Conservation (phyloP, 1,140 invertebrate genomes). For the Caerostris extrusa region DNA sequence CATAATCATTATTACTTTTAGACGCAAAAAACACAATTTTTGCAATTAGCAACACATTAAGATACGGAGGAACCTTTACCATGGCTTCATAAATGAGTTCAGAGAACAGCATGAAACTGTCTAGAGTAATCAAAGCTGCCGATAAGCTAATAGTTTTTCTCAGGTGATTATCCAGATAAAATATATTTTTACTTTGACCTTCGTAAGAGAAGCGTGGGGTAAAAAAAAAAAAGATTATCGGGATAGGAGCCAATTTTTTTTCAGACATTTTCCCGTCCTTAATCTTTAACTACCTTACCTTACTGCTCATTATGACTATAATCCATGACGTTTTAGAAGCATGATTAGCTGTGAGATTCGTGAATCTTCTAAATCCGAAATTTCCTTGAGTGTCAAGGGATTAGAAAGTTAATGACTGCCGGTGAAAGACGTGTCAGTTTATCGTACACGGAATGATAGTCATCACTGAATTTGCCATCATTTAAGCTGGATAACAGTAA, state of each 20-base stretch:
- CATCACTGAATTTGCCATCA: slow-evolving; percentile 42
- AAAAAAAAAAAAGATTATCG: slow-evolving; percentile 14
- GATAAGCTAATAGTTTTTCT: slow-evolving; percentile 43
- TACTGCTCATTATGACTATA: slow-evolving; percentile 54
- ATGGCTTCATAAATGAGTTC: neutral
- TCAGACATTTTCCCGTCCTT: neutral
- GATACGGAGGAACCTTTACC: neutral
- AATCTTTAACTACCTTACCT: slow-evolving; percentile 51
- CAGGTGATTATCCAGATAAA: slow-evolving; percentile 1
- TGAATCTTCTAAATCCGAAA: slow-evolving; percentile 26
- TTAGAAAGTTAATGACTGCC: slow-evolving; percentile 57
- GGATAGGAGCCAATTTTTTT: slow-evolving; percentile 29
- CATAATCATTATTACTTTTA: neutral
- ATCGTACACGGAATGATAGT: slow-evolving; percentile 49
- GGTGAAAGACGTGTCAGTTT: slow-evolving; percentile 6
- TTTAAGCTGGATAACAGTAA: neutral
- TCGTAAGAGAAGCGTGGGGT: neutral
- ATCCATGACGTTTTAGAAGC: slow-evolving; percentile 54
- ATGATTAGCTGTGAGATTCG: slow-evolving; percentile 49
- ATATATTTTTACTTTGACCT: neutral
- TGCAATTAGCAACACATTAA: neutral
- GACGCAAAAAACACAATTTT: neutral
- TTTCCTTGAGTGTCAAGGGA: neutral
- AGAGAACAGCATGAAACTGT: neutral
- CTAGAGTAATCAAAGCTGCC: neutral